Percentiles rank a stretch among this genome's conserved stretches.
These are phyloP conservation scores for Cynopterus brachyotis DNA, from an alignment of 2,113 vertebrate species.

Conservation along the genomic window DNA sequence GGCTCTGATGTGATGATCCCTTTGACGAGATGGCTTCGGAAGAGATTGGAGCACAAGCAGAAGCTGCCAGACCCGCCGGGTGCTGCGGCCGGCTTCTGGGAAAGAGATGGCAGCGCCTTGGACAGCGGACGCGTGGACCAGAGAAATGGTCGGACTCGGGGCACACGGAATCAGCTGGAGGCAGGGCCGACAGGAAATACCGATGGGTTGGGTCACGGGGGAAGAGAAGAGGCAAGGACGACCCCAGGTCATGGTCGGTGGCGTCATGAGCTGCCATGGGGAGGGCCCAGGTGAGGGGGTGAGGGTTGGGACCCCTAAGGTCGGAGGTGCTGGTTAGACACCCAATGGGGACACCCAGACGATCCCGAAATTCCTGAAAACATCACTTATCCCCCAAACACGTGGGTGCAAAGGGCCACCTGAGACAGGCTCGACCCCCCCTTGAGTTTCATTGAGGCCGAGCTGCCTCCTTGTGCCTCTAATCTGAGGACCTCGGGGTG, in stretches of 20 bases:
- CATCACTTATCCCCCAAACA: neutral
- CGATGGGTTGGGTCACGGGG: accelerated
- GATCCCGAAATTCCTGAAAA: neutral
- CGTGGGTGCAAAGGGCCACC: neutral
- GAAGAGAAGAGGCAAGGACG: neutral
- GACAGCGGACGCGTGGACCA: neutral
- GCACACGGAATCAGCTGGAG: no score
- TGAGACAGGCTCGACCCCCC: neutral
- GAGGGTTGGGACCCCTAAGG: accelerated
- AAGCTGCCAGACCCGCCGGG: neutral
- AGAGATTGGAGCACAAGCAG: neutral
- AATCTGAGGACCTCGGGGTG: neutral
- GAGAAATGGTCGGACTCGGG: neutral
- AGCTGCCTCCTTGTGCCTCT: neutral
- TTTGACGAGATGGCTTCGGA: neutral
- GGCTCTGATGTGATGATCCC: neutral
- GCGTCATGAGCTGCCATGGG: neutral
- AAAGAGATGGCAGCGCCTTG: accelerated
- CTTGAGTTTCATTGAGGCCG: neutral
- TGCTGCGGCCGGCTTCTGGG: accelerated
- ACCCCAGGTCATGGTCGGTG: neutral
- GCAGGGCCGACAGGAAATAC: neutral
- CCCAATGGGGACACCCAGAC: neutral
- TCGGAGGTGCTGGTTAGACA: neutral
- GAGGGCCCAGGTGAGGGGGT: accelerated